phyloP scores from a whole-genome alignment of 2,888 invertebrate species.

The Clistopyga incitator region DNA sequence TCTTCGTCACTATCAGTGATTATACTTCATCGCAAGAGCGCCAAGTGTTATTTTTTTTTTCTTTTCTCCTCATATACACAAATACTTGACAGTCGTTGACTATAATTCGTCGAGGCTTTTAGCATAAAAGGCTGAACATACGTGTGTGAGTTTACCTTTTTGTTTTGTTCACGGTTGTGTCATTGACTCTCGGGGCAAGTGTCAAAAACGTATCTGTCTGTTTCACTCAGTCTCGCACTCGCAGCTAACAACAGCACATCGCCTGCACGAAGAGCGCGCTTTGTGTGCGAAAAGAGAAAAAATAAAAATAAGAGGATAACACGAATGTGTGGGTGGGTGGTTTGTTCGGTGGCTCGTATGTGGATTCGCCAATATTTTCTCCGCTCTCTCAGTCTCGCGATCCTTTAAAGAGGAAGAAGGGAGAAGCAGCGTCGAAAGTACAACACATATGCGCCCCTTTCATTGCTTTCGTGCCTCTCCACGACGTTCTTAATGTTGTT shows the following conservation, averaged over 20 bases:
- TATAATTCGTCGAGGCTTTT: too few species aligned
- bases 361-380: conserved; percentile 2
- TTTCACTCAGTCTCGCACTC: too few species aligned
- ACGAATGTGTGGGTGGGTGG: conserved; percentile 2
- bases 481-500: neutral
- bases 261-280: neutral
- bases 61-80: too few species aligned
- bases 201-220: too few species aligned
- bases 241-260: neutral
- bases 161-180: too few species aligned
- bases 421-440: neutral
- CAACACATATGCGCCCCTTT: neutral
- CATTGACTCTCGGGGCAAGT: too few species aligned
- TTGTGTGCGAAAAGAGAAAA: neutral
- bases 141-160: too few species aligned
- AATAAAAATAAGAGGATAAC: neutral
- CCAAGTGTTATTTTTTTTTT: too few species aligned
- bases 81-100: too few species aligned
- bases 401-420: neutral
- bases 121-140: too few species aligned
- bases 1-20: too few species aligned
- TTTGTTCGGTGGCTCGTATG: neutral
- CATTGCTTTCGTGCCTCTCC: neutral
- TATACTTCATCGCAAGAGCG: too few species aligned
- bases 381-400: neutral